Evolutionary conservation across 1,140 invertebrate species (phyloP).

Genomic region (Antheraea pernyi): DNA sequence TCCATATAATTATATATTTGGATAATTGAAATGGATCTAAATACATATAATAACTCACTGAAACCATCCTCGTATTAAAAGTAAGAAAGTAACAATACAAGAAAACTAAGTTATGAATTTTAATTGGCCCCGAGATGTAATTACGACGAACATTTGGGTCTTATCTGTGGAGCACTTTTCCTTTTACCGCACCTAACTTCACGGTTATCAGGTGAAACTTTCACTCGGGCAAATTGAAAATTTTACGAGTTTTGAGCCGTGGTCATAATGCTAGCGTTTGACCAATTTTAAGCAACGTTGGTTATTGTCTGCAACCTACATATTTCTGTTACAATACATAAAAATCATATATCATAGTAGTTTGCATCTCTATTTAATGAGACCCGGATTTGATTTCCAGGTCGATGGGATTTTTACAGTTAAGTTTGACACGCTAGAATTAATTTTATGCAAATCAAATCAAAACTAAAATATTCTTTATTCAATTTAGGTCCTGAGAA

Average conservation of each 20-base stretch:
- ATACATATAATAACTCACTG: background rate
- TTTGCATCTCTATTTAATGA: too few species aligned
- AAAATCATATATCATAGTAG: too few species aligned
- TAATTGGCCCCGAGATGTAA: constrained; percentile 31
- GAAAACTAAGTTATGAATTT: constrained; percentile 6
- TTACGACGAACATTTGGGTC: constrained; percentile 35
- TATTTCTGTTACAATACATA: too few species aligned
- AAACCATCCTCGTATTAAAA: background rate
- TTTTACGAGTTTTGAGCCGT: constrained; percentile 48
- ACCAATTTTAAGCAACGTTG: background rate
- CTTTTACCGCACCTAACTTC: constrained; percentile 59
- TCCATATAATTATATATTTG: too few species aligned
- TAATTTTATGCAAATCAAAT: too few species aligned
- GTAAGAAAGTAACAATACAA: background rate
- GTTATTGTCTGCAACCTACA: too few species aligned
- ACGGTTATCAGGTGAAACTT: constrained; percentile 73
- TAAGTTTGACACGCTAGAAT: too few species aligned
- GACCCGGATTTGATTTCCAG: too few species aligned
- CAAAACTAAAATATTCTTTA: too few species aligned
- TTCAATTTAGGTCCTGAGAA: too few species aligned
- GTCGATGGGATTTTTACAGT: too few species aligned
- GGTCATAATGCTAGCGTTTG: constrained; percentile 13
- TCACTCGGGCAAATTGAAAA: constrained; percentile 68
- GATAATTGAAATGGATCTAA: too few species aligned
- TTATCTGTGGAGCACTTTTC: constrained; percentile 58